A percentile compares a stretch with the other conserved stretches of the same genome.
Conservation (phyloP, 2,113 vertebrate species). For the Plectropomus leopardus region DNA sequence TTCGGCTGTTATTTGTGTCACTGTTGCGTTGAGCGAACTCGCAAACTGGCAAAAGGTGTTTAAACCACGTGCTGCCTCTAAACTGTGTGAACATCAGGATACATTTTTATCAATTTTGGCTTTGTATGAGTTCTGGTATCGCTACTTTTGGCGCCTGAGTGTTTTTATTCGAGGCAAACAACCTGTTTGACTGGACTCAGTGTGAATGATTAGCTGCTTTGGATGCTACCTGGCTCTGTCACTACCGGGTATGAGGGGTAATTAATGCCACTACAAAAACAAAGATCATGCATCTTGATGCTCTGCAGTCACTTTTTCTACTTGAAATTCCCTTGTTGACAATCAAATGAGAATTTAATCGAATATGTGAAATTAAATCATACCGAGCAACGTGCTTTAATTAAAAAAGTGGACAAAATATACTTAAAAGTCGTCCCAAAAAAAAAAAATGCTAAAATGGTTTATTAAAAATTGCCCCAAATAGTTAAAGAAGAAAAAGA, state of each 20-base stretch:
- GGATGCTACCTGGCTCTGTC: background rate
- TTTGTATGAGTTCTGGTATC: background rate
- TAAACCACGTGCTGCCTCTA: too few relatives aligned
- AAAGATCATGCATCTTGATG: background rate
- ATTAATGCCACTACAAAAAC: constrained; percentile 10
- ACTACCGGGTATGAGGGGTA: background rate
- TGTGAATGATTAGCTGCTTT: background rate
- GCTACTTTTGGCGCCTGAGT: background rate
- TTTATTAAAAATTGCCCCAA: too few relatives aligned
- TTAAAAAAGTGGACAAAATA: too few relatives aligned
- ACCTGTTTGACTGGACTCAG: background rate
- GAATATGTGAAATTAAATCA: too few relatives aligned
- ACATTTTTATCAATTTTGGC: background rate
- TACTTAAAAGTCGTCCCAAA: too few relatives aligned
- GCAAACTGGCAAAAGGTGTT: too few relatives aligned
- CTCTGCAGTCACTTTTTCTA: background rate
- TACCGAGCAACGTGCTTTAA: too few relatives aligned
- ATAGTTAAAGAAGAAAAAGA: too few relatives aligned
- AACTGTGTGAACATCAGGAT: too few relatives aligned
- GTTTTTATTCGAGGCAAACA: background rate
- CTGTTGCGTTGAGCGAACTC: background rate
- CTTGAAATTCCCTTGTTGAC: too few relatives aligned
- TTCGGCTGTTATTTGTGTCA: background rate
- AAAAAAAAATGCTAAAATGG: too few relatives aligned
- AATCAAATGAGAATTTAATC: too few relatives aligned